Evolutionary conservation across 2,113 vertebrate species (phyloP).

Genomic region (Mionectes macconnelli): DNA sequence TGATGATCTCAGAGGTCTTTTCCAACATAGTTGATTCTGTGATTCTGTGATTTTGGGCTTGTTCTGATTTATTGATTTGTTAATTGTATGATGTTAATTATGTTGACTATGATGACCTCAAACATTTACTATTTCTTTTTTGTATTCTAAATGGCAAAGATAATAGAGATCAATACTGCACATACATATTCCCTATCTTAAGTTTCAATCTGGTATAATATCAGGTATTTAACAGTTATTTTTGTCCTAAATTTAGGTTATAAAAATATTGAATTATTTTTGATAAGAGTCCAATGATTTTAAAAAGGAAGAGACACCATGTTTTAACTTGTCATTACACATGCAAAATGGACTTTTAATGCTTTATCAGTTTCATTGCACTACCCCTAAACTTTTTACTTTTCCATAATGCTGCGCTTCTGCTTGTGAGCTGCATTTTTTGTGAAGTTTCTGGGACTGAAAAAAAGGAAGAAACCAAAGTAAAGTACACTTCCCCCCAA

Average conservation of each 20-base stretch:
- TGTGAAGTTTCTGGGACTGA: not conserved
- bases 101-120: too few relatives aligned
- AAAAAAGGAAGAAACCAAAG: not conserved
- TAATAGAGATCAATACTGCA: not conserved
- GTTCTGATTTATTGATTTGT: not conserved
- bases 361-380: not conserved
- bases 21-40: too few relatives aligned
- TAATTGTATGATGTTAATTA: not conserved
- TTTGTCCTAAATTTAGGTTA: not conserved
- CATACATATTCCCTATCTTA: not conserved
- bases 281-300: not conserved
- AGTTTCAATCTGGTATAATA: not conserved
- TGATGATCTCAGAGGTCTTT: too few relatives aligned
- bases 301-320: not conserved
- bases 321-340: not conserved
- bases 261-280: not conserved
- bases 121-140: too few relatives aligned
- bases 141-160: not conserved
- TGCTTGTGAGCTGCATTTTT: not conserved
- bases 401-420: not conserved
- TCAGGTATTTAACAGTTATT: not conserved
- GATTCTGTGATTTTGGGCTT: not conserved
- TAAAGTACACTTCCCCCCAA: not conserved
- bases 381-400: not conserved
- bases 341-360: not conserved